These are phyloP conservation scores for Phymanthus crucifer DNA, from an alignment of 92 coral and sea anemone species.

Conservation along the genomic window DNA sequence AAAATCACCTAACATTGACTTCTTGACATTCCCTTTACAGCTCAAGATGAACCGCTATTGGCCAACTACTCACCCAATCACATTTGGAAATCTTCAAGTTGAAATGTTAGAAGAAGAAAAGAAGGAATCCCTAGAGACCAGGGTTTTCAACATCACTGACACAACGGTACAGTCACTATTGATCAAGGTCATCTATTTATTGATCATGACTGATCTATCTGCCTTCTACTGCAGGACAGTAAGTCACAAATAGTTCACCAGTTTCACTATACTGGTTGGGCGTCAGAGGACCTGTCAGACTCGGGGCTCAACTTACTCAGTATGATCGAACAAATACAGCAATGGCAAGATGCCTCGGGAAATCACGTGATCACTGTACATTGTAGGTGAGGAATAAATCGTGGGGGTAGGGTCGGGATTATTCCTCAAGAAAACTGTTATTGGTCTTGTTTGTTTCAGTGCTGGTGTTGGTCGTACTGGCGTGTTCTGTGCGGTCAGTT, in stretches of 20 bases:
- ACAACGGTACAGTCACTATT: constrained; percentile 54
- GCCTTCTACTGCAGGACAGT: constrained; percentile 56
- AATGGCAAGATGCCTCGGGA: constrained; percentile 76
- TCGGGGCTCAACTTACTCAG: constrained; percentile 71
- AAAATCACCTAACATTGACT: neutral
- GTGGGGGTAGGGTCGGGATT: neutral
- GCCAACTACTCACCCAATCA: constrained; percentile 83
- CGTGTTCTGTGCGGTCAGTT: constrained; percentile 88
- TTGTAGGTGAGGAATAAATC: constrained; percentile 62
- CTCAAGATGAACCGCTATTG: constrained; percentile 90
- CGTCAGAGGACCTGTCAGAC: constrained; percentile 67
- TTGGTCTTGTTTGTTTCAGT: constrained; percentile 33
- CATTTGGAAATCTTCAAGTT: constrained; percentile 73
- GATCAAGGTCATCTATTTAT: neutral
- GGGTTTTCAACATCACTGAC: constrained; percentile 81
- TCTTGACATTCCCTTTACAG: constrained; percentile 22
- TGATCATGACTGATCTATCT: neutral
- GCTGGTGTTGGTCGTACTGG: constrained; percentile 97
- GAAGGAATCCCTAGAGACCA: constrained; percentile 64
- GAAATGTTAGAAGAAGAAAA: constrained; percentile 71
- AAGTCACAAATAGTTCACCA: constrained; percentile 79
- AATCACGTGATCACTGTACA: constrained; percentile 83
- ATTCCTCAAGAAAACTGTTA: neutral
- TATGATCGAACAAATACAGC: constrained; percentile 85
- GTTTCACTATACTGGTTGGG: constrained; percentile 89